Percentiles rank a stretch among this genome's conserved stretches.
Evolutionary conservation across 2,888 invertebrate species (phyloP).

Genomic region (Volucella inanis): DNA sequence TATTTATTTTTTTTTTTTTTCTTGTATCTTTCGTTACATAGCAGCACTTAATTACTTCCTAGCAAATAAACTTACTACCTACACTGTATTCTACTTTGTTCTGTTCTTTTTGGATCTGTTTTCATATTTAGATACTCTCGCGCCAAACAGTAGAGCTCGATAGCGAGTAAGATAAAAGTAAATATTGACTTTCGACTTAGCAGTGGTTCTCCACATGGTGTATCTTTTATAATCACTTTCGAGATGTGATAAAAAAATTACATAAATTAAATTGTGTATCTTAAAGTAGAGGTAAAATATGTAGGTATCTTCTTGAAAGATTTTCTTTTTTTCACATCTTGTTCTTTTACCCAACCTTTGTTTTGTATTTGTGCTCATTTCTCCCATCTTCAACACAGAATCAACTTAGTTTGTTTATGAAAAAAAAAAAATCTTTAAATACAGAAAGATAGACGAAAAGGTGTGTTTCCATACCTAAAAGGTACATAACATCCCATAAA

Average conservation of each 20-base stretch:
- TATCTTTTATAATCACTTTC: constrained; percentile 10
- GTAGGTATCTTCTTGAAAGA: too few species aligned
- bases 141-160: constrained; percentile 31
- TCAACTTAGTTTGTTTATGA: too few species aligned
- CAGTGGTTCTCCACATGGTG: constrained; percentile 37
- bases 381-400: too few species aligned
- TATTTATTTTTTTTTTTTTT: constrained; percentile 6
- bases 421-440: too few species aligned
- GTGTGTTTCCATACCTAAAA: too few species aligned
- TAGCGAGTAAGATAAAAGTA: constrained; percentile 2
- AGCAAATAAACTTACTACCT: constrained; percentile 5
- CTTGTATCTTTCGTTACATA: neutral
- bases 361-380: too few species aligned
- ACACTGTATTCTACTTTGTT: neutral
- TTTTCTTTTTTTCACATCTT: too few species aligned
- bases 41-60: constrained; percentile 40
- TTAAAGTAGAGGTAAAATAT: too few species aligned
- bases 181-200: constrained; percentile 54
- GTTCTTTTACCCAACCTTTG: too few species aligned
- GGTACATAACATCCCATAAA: too few species aligned
- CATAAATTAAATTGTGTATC: constrained; percentile 54
- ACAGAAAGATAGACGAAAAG: too few species aligned
- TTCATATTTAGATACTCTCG: neutral
- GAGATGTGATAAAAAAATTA: constrained; percentile 46
- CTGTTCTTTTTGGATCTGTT: constrained; percentile 12